phyloP scores from a whole-genome alignment of 2,797 vertebrate species.

The Sebastes melanostomus region DNA sequence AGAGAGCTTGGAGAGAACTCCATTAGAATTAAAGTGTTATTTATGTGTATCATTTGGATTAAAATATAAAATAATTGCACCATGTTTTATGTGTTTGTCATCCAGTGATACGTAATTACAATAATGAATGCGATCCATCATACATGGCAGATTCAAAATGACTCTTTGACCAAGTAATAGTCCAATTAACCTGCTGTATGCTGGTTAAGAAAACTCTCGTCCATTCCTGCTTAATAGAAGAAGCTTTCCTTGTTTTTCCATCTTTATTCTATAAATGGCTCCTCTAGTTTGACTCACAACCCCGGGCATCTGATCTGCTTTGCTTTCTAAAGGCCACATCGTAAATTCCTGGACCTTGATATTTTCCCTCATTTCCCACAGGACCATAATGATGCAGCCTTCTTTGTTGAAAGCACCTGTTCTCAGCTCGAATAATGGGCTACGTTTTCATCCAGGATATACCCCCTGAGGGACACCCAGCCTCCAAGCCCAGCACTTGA shows the following conservation, averaged over 20 bases:
- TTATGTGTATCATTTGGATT: not conserved
- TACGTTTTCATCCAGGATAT: slow-evolving; percentile 62
- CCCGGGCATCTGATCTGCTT: slow-evolving; percentile 43
- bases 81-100: slow-evolving; percentile 24
- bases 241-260: slow-evolving; percentile 15
- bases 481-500: slow-evolving; percentile 37
- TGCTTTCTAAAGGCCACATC: slow-evolving; percentile 53
- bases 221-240: not conserved
- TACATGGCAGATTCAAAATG: slow-evolving; percentile 41
- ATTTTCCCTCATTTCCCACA: slow-evolving; percentile 60
- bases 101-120: slow-evolving; percentile 29
- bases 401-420: slow-evolving; percentile 77
- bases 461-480: slow-evolving; percentile 58
- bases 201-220: slow-evolving; percentile 3
- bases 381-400: slow-evolving; percentile 52
- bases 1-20: not conserved
- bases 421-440: slow-evolving; percentile 65
- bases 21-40: not conserved
- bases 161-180: slow-evolving; percentile 16
- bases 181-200: slow-evolving; percentile 28
- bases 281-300: slow-evolving; percentile 23
- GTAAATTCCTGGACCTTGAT: slow-evolving; percentile 65
- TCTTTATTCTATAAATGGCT: slow-evolving; percentile 34
- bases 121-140: slow-evolving; percentile 58
- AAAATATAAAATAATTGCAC: slow-evolving; percentile 26